phyloP scores from a whole-genome alignment of 1,140 invertebrate genomes.

The Stegodyphus mimosarum region DNA sequence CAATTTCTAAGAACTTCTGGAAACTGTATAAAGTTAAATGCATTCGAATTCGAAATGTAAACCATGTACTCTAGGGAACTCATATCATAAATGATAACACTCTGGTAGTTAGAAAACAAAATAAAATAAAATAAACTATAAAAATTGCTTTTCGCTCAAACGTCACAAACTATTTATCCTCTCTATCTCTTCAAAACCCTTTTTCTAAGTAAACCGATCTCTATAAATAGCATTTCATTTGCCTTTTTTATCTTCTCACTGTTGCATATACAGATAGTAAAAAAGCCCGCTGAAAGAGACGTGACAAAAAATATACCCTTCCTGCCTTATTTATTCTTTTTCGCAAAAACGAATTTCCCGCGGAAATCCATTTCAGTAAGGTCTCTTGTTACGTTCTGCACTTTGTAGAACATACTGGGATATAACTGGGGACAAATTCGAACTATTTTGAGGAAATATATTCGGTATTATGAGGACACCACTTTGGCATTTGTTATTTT shows the following conservation, averaged over 20 bases:
- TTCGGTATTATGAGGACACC: constrained; percentile 47
- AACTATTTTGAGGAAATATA: constrained; percentile 32
- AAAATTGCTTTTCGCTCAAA: constrained; percentile 44
- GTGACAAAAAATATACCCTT: constrained; percentile 49
- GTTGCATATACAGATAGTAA: constrained; percentile 13
- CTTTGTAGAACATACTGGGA: constrained; percentile 23
- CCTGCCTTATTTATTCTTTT: constrained; percentile 33
- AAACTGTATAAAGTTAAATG: too few species aligned
- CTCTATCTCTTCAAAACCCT: constrained; percentile 21
- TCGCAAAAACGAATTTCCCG: constrained; percentile 41
- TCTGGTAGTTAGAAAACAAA: constrained; percentile 15
- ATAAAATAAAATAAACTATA: constrained; percentile 18
- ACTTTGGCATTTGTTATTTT: constrained; percentile 51
- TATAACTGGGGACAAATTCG: constrained; percentile 54
- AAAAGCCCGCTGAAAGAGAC: constrained; percentile 9
- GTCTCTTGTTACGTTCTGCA: constrained; percentile 45
- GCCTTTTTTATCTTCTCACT: constrained; percentile 6
- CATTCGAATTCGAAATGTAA: too few species aligned
- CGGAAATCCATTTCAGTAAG: constrained; percentile 52
- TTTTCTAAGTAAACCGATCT: constrained; percentile 49
- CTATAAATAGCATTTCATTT: constrained; percentile 52
- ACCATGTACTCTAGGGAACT: constrained; percentile 3
- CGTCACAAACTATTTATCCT: constrained; percentile 53
- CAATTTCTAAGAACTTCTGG: too few species aligned
- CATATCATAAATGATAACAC: constrained; percentile 44